These are phyloP conservation scores for Drosophila lacteicornis DNA, from an alignment of 1,140 invertebrate genomes.

Conservation along the genomic window DNA sequence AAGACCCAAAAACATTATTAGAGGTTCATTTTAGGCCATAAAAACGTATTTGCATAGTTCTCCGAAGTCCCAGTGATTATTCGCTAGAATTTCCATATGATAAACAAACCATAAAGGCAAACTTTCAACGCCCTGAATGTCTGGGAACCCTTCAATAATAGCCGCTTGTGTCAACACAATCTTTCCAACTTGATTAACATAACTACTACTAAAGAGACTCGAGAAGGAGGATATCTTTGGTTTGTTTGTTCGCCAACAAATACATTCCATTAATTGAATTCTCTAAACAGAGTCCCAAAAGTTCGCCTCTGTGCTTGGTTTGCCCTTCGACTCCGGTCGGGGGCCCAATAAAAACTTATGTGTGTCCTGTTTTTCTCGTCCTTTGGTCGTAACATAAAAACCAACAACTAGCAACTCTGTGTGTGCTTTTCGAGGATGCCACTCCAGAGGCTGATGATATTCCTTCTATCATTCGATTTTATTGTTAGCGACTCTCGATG, in stretches of 20 bases:
- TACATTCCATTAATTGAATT: slow-evolving; percentile 73
- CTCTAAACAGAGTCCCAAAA: slow-evolving; percentile 37
- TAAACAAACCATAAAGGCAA: slow-evolving; percentile 35
- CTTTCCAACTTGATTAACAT: slow-evolving; percentile 55
- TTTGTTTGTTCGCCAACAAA: slow-evolving; percentile 43
- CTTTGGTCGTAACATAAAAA: slow-evolving; percentile 65
- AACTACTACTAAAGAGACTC: slow-evolving; percentile 25
- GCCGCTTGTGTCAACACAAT: slow-evolving; percentile 42
- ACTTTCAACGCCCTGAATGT: slow-evolving; percentile 2
- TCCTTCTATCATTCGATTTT: slow-evolving; percentile 75
- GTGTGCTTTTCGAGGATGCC: slow-evolving; percentile 44
- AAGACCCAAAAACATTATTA: not conserved
- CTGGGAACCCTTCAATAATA: slow-evolving; percentile 34
- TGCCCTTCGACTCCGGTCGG: not conserved
- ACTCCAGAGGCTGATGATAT: slow-evolving; percentile 32
- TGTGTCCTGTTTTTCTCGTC: slow-evolving; percentile 23
- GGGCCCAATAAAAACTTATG: slow-evolving; percentile 70
- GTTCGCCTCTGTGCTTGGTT: slow-evolving; percentile 19
- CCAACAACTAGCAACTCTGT: slow-evolving; percentile 62
- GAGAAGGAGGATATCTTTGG: slow-evolving; percentile 13
- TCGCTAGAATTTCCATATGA: slow-evolving; percentile 29
- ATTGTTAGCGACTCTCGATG: slow-evolving; percentile 66
- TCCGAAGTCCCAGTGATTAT: slow-evolving; percentile 13
- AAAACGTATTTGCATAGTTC: slow-evolving; percentile 18
- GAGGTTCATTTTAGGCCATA: not conserved